Conservation (phyloP, 35 echinoderm and acorn worm genomes). For the Patiria miniata region DNA sequence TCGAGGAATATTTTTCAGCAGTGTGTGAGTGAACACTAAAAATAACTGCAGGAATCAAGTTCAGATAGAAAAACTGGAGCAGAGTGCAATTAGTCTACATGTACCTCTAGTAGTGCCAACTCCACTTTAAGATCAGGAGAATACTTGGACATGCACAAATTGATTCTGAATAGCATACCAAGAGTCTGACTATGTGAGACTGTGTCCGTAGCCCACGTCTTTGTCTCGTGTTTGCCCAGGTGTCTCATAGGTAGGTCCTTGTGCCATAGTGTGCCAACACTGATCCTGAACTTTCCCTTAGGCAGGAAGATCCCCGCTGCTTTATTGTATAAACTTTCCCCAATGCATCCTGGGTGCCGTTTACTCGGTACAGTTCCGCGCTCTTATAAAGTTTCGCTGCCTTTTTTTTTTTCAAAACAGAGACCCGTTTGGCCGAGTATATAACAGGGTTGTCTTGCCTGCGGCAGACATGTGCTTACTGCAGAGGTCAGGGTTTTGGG, state of each 20-base stretch:
- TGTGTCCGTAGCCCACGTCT: neutral
- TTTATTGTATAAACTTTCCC: conserved; percentile 26
- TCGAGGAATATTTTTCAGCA: too few relatives aligned
- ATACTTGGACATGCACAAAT: too few relatives aligned
- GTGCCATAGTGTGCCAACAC: neutral
- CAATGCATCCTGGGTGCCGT: neutral
- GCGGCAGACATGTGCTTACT: neutral
- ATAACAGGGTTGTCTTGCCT: neutral
- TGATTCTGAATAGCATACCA: too few relatives aligned
- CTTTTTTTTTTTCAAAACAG: too few relatives aligned
- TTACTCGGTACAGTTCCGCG: neutral
- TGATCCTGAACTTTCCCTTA: neutral
- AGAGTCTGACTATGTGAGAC: neutral
- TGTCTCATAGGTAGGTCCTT: neutral
- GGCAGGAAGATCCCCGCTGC: conserved; percentile 4
- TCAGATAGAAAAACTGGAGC: too few relatives aligned
- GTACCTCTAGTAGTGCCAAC: too few relatives aligned
- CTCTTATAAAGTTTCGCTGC: neutral
- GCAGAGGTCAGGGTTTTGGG: conserved; percentile 2
- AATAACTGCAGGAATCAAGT: too few relatives aligned
- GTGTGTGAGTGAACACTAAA: too few relatives aligned
- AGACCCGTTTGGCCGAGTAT: neutral
- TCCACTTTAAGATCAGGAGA: too few relatives aligned
- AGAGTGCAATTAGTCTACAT: too few relatives aligned
- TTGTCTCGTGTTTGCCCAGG: conserved; percentile 8